Base-by-base conservation (phyloP, 2,888 invertebrate genomes). In the Marasmarcha lunaedactyla region DNA sequence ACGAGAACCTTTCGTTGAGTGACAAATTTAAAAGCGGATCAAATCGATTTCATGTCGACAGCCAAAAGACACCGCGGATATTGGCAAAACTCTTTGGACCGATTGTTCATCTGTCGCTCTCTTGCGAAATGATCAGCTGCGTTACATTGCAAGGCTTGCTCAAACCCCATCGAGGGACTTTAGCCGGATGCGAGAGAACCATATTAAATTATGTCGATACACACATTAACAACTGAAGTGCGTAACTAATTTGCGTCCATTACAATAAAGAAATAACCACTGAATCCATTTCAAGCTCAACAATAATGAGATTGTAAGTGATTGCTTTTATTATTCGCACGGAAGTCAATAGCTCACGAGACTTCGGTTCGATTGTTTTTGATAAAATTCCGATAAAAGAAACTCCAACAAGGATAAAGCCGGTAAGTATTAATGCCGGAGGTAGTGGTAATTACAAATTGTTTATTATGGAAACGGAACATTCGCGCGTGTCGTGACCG, bases 11-110 rank as follows among this genome's bases (percentile, higher is more conserved):
- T 61, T 58, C 49, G 48, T 56, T 57, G 57, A 55, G 57, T 65
- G 71, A 72, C 71, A 68, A 64, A 63, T 67, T 66, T 68, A 71
- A 68, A 71, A 68, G 76, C 77, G 73, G 54, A 72, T 71, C 77
- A 54, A 74, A 79, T 79, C 67, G 73, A 73, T 74, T 69, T 60
- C 45, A 55, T 54, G 58, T 63, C 60, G 50, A 57, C 62, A 66
- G 65, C 57, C 27, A 12, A 15, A 11, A 15, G 41, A 14, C 11
- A 14, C 13, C 39, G 33, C 72, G 71, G 74, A 79, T 77, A 62
- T 71, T 60, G 71, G 59, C 63, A 70, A 71, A 66, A 74, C 76
- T 78, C 73, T 78, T 71, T 76, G 65, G 61, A 59, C 46, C 40
- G 55, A 52, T 53, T 50, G 50, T 49, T 41, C 30, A 11, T 20